Percentiles rank a stretch among this genome's conserved stretches.
Evolutionary conservation across 2,797 vertebrate species (phyloP).

Genomic region (Streptopelia turtur): DNA sequence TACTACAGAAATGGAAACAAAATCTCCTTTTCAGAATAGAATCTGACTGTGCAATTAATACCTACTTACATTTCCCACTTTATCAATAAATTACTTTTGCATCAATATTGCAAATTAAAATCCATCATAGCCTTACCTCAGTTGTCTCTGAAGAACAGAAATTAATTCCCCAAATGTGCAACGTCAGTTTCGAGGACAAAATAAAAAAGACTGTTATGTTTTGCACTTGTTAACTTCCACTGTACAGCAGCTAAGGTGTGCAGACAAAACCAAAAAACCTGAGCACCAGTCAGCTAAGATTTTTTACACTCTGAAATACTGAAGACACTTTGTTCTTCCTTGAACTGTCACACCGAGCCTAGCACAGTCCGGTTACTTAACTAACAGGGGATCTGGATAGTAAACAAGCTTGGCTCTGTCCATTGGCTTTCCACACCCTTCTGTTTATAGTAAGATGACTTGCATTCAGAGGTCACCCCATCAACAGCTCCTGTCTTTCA

Average conservation of each 20-base stretch:
- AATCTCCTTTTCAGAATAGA: neutral
- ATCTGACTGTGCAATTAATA: neutral
- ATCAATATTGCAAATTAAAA: slow-evolving; percentile 13
- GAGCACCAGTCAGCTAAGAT: neutral
- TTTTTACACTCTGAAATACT: slow-evolving; percentile 57
- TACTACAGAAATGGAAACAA: neutral
- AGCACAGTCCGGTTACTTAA: slow-evolving; percentile 68
- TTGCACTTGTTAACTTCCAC: slow-evolving; percentile 60
- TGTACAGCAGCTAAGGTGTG: slow-evolving; percentile 8
- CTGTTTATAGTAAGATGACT: slow-evolving; percentile 85
- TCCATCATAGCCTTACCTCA: slow-evolving; percentile 75
- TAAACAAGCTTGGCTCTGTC: slow-evolving; percentile 77
- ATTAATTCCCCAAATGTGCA: slow-evolving; percentile 23
- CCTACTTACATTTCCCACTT: neutral
- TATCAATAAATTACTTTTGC: neutral
- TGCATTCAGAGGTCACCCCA: slow-evolving; percentile 80
- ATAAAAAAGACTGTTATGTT: neutral
- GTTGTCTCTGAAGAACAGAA: slow-evolving; percentile 62
- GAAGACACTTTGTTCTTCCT: slow-evolving; percentile 69
- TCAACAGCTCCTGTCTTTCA: slow-evolving; percentile 79
- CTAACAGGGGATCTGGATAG: slow-evolving; percentile 75
- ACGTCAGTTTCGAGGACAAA: slow-evolving; percentile 33
- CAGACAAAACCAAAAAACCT: slow-evolving; percentile 31
- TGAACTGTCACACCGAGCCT: slow-evolving; percentile 53
- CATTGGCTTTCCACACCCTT: slow-evolving; percentile 79